Evolutionary conservation across 1,140 invertebrate genomes (phyloP).

Genomic region (Hetaerina americana): DNA sequence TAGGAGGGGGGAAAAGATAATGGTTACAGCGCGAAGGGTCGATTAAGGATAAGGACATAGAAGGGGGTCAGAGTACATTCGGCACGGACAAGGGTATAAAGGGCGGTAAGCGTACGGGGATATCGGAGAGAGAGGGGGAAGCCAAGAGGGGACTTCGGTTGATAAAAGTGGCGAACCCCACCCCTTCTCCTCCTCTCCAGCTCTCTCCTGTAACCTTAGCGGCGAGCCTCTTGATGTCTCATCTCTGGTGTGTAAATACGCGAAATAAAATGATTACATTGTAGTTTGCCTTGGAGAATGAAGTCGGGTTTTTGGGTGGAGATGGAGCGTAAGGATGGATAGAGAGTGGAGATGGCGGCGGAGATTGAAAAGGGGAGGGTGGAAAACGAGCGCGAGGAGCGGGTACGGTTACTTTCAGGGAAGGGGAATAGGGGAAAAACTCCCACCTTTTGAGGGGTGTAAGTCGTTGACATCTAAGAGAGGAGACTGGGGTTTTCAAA

Average conservation of each 20-base stretch:
- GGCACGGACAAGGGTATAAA: background rate
- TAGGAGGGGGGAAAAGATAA: no score
- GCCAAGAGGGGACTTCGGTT: background rate
- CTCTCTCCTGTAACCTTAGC: background rate
- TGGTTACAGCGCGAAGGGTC: no score
- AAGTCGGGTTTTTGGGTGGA: background rate
- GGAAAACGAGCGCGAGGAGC: background rate
- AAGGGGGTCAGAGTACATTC: no score
- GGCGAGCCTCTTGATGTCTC: background rate
- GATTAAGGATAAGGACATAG: no score
- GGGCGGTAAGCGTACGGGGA: background rate
- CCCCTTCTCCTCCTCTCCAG: no score
- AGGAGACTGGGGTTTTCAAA: no score
- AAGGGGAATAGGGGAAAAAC: no score
- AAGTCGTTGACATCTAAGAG: no score
- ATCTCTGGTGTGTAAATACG: background rate
- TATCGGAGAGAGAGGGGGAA: background rate
- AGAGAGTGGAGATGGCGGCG: background rate
- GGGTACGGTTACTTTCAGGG: no score
- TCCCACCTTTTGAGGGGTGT: no score
- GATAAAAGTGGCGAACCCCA: background rate
- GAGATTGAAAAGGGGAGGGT: no score
- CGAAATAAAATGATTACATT: background rate
- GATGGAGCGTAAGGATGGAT: background rate
- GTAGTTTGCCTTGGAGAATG: background rate